Base-by-base conservation (phyloP, 2,797 vertebrate species). In the Anomalospiza imberbis region DNA sequence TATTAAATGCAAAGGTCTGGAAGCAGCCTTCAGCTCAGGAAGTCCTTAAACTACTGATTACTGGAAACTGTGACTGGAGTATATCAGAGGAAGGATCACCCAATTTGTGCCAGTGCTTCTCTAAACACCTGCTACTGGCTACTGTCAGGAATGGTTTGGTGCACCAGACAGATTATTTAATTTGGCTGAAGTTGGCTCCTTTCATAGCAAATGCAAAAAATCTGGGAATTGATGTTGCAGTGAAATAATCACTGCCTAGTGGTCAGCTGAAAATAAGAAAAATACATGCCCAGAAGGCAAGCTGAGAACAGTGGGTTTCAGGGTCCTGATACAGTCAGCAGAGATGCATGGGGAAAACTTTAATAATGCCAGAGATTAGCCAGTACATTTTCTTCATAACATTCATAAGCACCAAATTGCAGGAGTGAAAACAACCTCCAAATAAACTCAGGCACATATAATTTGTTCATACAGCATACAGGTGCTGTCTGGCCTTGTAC, bases 1-100 rank as follows among this genome's bases (percentile, higher is more conserved):
- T 88, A 93, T 95, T 96, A 93, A 88, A 73, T 55, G 40, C 63
- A 84, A 84, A 93, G 51, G 34, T 94, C 93, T 96, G 94, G 80
- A 93, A 90, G 73, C 48, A 84, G 66, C 44, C 66, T 94, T 22
- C 63, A 93, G 83, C 73, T 84, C 94, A 94, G 93, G 90, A 95
- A 94, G 95, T 91, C 62, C 90, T 94, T 81, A 86, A 74, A 82
- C 50, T 81, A 51, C 91, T 91, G 54, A 91, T 95, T 94, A 91
- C 93, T 96, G 94, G 85, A 95, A 95, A 66, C 58, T 81, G 66
- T 72, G 44, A 26, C 91, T 94, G 94, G 44, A 91, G 6, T 65
- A 58, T 85, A 24, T 92, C 88, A 86, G 58, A 32, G 42, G 21
- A 93, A 81, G 51, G 58, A 78, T 93, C 58, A 66, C 66, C 44